Evolutionary conservation across 2,113 vertebrate genomes (phyloP).

Genomic region (Tauraco erythrolophus): DNA sequence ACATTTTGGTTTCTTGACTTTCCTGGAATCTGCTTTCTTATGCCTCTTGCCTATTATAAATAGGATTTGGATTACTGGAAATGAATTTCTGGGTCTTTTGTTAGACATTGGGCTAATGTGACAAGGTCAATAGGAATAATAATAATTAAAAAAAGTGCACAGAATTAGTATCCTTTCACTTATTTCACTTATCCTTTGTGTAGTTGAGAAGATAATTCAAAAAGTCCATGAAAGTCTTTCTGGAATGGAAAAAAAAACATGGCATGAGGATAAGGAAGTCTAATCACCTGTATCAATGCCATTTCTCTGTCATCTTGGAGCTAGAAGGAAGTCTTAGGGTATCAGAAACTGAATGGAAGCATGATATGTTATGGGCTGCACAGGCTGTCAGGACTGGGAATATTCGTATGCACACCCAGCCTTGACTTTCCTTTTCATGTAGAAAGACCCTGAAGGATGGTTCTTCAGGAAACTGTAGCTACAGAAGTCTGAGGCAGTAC

Average conservation of each 20-base stretch:
- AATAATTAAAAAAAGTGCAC: not conserved
- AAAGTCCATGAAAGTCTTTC: not conserved
- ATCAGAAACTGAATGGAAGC: not conserved
- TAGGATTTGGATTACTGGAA: not conserved
- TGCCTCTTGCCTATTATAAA: not conserved
- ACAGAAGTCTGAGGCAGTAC: not conserved
- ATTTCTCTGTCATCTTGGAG: not conserved
- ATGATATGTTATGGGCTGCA: no score
- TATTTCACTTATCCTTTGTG: not conserved
- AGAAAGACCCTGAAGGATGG: not conserved
- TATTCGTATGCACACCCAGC: not conserved
- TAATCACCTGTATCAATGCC: not conserved
- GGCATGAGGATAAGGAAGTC: not conserved
- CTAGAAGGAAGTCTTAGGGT: not conserved
- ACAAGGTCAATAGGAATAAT: not conserved
- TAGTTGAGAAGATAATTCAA: not conserved
- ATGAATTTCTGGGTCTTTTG: not conserved
- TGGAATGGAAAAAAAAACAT: not conserved
- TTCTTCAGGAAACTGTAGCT: not conserved
- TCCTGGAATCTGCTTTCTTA: not conserved
- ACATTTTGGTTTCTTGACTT: not conserved
- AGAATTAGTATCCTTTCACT: not conserved
- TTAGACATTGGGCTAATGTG: not conserved
- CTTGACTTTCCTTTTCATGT: not conserved
- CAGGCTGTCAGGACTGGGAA: not conserved